Conservation (phyloP, 2,113 vertebrate species). For the Apistogramma diplotaenia region DNA sequence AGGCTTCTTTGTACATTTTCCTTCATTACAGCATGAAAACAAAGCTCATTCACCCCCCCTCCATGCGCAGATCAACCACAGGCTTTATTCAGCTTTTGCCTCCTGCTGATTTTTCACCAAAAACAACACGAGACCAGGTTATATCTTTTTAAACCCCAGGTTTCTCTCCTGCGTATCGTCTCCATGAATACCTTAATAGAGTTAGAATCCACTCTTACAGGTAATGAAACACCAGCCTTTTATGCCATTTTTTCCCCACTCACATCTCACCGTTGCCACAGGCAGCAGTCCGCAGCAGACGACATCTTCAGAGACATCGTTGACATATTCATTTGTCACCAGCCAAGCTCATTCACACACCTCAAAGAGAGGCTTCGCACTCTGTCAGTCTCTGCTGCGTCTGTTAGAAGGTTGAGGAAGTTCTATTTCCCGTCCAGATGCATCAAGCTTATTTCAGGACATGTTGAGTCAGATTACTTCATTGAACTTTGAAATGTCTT, state of each 20-base stretch:
- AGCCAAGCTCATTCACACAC: background rate
- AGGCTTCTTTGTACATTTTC: constrained; percentile 14
- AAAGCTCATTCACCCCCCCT: background rate
- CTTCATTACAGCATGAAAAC: constrained; percentile 30
- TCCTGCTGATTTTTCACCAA: constrained; percentile 12
- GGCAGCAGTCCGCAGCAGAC: background rate
- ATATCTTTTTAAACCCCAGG: background rate
- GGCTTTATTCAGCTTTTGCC: constrained; percentile 5
- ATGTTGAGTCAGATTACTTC: background rate
- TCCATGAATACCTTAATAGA: constrained; percentile 21
- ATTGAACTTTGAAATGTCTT: background rate
- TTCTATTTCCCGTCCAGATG: background rate
- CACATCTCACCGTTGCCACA: background rate
- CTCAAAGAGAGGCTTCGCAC: background rate
- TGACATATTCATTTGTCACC: background rate
- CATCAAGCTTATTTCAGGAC: background rate
- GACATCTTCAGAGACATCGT: background rate
- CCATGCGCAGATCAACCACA: background rate
- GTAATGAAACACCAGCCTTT: background rate
- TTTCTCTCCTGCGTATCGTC: background rate
- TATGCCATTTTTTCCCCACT: background rate
- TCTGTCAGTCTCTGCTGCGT: background rate
- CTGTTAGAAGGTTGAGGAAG: background rate
- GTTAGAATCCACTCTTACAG: background rate
- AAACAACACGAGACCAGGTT: background rate